Evolutionary conservation across 2,113 vertebrate genomes (phyloP).

Genomic region (Aegotheles bennettii): DNA sequence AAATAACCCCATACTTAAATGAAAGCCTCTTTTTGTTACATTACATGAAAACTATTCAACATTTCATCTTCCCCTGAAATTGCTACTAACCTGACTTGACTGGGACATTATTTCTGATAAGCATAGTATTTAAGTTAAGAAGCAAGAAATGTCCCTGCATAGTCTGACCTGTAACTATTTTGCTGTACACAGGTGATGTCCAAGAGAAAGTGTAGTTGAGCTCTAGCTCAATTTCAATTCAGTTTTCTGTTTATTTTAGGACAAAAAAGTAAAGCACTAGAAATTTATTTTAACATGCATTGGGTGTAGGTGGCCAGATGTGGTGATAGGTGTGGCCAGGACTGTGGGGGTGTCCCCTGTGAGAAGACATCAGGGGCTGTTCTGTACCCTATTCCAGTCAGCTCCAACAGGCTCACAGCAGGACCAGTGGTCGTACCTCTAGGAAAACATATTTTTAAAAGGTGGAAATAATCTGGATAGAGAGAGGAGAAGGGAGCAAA

Average conservation of each 20-base stretch:
- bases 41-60: neutral
- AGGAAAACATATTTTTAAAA: neutral
- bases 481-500: neutral
- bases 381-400: neutral
- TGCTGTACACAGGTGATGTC: neutral
- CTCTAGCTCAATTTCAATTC: neutral
- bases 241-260: neutral
- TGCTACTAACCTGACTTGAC: neutral
- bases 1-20: neutral
- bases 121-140: neutral
- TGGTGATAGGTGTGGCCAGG: neutral
- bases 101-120: neutral
- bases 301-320: neutral
- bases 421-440: neutral
- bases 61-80: neutral
- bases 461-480: rapidly evolving
- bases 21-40: neutral
- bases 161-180: neutral
- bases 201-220: neutral
- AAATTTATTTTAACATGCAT: neutral
- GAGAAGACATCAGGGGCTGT: neutral
- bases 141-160: neutral
- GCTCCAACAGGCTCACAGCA: neutral
- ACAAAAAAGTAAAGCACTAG: neutral
- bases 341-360: neutral